phyloP scores from a whole-genome alignment of 1,140 invertebrate species.

The Charaxes varanes region DNA sequence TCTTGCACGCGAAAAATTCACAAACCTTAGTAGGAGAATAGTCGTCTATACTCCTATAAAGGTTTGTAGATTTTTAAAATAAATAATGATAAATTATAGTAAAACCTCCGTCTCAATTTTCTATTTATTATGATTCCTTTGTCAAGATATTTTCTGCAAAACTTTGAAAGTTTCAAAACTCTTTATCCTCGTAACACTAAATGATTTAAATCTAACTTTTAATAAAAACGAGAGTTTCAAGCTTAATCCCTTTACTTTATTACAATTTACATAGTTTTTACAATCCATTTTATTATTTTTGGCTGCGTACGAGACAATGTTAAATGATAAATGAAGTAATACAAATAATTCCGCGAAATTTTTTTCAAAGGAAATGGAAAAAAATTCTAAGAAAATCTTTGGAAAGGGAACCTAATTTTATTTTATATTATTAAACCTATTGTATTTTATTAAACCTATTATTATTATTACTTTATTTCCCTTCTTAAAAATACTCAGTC shows the following conservation, averaged over 20 bases:
- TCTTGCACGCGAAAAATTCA: too few relatives aligned
- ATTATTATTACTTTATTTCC: conserved; percentile 1
- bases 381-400: conserved; percentile 4
- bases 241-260: too few relatives aligned
- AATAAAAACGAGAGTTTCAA: conserved; percentile 4
- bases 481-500: too few relatives aligned
- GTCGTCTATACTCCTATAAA: too few relatives aligned
- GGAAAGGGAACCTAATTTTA: too few relatives aligned
- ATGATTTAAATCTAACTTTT: conserved; percentile 4
- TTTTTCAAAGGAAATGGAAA: not conserved
- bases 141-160: conserved; percentile 1
- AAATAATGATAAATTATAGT: not conserved
- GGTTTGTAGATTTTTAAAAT: too few relatives aligned
- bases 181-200: not conserved
- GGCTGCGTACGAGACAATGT: not conserved
- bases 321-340: not conserved
- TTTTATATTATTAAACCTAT: conserved; percentile 3
- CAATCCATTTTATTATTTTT: too few relatives aligned
- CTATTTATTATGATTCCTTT: not conserved
- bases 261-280: too few relatives aligned
- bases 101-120: not conserved
- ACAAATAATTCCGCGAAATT: not conserved
- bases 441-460: not conserved
- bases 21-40: too few relatives aligned
- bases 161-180: conserved; percentile 5